Evolutionary conservation across 1,140 invertebrate genomes (phyloP), one percentile per base, ranked within the genome.

Genomic region (Habropoda laboriosa): DNA sequence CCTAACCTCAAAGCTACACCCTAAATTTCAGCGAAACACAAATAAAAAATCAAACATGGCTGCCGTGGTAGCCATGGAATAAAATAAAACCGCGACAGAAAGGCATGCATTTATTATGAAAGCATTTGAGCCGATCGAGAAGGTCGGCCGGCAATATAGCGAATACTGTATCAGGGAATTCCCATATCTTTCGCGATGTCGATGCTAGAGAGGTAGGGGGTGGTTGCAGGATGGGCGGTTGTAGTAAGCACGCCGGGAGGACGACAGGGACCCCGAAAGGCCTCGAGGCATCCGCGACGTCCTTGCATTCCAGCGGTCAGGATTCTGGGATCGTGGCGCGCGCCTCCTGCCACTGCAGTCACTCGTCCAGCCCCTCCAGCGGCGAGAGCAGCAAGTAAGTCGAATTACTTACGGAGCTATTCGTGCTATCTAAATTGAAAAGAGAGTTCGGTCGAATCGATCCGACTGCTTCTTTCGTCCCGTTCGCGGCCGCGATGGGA

Each of bases 261-360:
- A 85, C 82, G 70, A 84, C 82, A 51, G 79, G 76, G 77, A 86
- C 73, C 55, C 77, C 66, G 61, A 85, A 81, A 81, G 87, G 90
- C 77, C 79, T 94, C 49, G 96, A 96, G 89, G 95, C 95, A 63
- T 96, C 95, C 77, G 93, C 96, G 90, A 95, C 96, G 80, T 96
- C 96, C 72, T 93, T 97, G 79, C 96, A 96, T 93, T 97, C 96
- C 76, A 96, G 96, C 86, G 96, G 96, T 24, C 95, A 96, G 89
- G 96, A 97, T 92, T 97, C 96, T 10, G 96, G 96, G 47, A 96
- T 97, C 81, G 86, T 90, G 13, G 80, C 93, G 83, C 83, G 93
- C 86, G 89, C 95, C 35, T 87, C 85, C 86, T 95, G 96, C 91
- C 94, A 95, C 81, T 95, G 96, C 91, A 94, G 95, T 83, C 94